Base-by-base conservation (phyloP, 2,113 vertebrate genomes). In the Psephotus haematonotus region DNA sequence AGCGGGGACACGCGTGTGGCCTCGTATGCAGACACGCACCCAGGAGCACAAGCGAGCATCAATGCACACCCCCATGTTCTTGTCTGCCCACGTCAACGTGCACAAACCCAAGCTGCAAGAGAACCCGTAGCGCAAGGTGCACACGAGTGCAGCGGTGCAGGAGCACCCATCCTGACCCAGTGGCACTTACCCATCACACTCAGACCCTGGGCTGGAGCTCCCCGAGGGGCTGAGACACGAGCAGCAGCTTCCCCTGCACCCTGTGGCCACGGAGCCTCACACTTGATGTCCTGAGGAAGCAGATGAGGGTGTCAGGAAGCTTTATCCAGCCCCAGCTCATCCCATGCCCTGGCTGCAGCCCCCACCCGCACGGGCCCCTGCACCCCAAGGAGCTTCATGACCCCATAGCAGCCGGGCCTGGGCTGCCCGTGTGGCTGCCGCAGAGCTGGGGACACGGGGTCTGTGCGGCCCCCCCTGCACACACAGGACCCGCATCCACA, bases 31-130 rank as follows among this genome's bases (percentile, higher is more conserved):
- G 37, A 3, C 55, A 1, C 3, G 24, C 37, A 20, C 62, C 27
- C 13, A 3, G 52, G 35, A 70, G 28, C 17, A 9, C 67, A 3
- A 5, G 41, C 0, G 6, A 9, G 20, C 27, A 1, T 39, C n/a
- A 1, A 14, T 1, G 7, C 2, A 5, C 20, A 52, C 39, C 17
- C 6, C 5, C 4, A 6, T 19, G n/a, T 6, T 20, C 22, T n/a
- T 7, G 1, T 9, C 47, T 10, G n/a, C 39, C 43, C 2, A 0
- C 0, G 20, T 9, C 27, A 9, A 13, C 22, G 0, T 0, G 65
- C 55, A 39, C 55, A 5, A 27, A 20, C 19, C 33, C 65, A 7
- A 24, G 23, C 37, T 14, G 60, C 6, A 3, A 55, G 64, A 60
- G 69, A 62, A 33, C 11, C 3, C 2, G 0, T 7, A 5, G 46